Base-by-base conservation (phyloP, 2,888 invertebrate genomes). In the Chrysomela aeneicollis region DNA sequence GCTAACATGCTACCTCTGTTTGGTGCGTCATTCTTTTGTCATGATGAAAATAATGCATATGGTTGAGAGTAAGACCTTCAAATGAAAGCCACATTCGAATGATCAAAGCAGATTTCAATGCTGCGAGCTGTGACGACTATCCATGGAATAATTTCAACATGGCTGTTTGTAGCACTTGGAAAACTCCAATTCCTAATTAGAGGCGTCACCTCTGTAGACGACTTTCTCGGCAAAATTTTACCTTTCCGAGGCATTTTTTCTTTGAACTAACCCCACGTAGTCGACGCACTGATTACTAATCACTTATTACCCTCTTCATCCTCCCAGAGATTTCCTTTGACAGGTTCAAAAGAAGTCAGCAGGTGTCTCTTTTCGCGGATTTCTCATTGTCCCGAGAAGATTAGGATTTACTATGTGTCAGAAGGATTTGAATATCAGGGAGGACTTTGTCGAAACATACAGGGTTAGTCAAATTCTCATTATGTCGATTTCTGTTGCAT, bases 211-310 rank as follows among this genome's bases (percentile, higher is more conserved):
- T 22, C 10, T 17, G 22, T 32, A 66, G 61, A 57, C 60, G 68
- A 61, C 63, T 51, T 71, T 73, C 67, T 59, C 63, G 53, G n/a
- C 64, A 32, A 15, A 54, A 37, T 35, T 35, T 54, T 21, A 10
- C 17, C n/a, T 46, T 42, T 37, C 42, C 10, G 42, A 26, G 37
- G 55, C 42, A 18, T 15, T 46, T 42, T 46, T 46, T 46, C 73
- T 75, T 75, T 75, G 75, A 75, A 70, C 72, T 74, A n/a, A 51
- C 61, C 63, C 61, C 66, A 67, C 72, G 73, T 73, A 70, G 74
- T 73, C 70, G 67, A 75, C 74, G 75, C 75, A 75, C 74, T 75
- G 73, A 75, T 75, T 75, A 74, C 71, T 75, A 75, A 75, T 75
- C 74, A 73, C 73, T 73, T 74, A 75, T 75, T 74, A 72, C 71